Percentiles rank a stretch among this genome's conserved stretches.
Conservation (phyloP, 2,797 vertebrate species). For the Natrix natrix region DNA sequence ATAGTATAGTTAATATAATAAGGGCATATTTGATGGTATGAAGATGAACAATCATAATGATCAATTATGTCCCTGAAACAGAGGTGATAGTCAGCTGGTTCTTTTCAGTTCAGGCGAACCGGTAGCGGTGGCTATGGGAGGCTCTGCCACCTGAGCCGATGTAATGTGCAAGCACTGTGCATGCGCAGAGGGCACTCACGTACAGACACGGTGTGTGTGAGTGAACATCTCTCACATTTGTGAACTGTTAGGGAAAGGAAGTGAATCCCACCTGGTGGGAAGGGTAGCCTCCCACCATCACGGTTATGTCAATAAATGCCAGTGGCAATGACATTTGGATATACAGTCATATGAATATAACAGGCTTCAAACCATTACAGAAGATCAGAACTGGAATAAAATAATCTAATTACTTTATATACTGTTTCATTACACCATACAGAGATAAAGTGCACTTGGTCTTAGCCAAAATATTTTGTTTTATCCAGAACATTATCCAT, state of each 20-base stretch:
- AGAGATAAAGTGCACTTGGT: neutral
- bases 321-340: neutral
- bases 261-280: no score
- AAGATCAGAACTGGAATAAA: neutral
- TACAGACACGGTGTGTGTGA: no score
- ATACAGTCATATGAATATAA: neutral
- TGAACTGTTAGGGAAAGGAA: no score
- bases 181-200: no score
- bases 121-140: no score
- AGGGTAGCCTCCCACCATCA: neutral
- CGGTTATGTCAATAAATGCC: neutral
- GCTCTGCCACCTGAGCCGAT: no score
- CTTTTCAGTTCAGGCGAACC: no score
- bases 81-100: no score
- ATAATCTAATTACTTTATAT: neutral
- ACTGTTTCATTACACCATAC: neutral
- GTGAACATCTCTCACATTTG: no score
- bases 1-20: neutral
- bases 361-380: neutral
- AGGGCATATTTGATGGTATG: neutral
- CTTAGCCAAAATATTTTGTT: neutral
- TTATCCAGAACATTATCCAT: neutral
- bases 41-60: neutral
- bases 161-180: no score
- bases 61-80: neutral